These are phyloP conservation scores for Sphaerophoria taeniata DNA, from an alignment of 2,888 invertebrate genomes.

Conservation along the genomic window DNA sequence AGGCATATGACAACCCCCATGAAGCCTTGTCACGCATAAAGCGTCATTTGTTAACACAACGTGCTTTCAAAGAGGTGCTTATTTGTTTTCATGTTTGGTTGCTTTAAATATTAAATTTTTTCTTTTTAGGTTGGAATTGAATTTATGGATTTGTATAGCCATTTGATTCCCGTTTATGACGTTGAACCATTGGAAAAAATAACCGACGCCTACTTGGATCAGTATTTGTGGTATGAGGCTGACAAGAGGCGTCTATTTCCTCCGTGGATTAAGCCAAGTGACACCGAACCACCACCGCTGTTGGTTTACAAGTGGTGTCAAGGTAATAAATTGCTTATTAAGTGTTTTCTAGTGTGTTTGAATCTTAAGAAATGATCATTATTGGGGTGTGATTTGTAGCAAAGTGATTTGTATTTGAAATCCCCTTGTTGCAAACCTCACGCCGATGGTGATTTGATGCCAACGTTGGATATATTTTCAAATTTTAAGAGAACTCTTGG, in stretches of 20 bases:
- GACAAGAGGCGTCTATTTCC: conserved; percentile 98
- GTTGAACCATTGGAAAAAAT: conserved; percentile 99
- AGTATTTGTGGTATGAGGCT: conserved; percentile 99
- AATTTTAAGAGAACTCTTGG: background rate
- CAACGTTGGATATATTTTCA: conserved; percentile 28
- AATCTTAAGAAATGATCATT: conserved; percentile 76
- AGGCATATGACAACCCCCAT: conserved; percentile 99
- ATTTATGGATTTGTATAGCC: conserved; percentile 99
- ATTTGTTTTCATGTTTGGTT: background rate
- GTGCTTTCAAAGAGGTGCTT: conserved; percentile 96
- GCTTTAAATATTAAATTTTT: background rate
- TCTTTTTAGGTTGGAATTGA: conserved; percentile 94
- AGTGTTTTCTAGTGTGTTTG: background rate
- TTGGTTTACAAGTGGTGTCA: conserved; percentile 99
- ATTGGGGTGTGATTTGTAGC: conserved; percentile 87
- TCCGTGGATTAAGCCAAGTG: conserved; percentile 99
- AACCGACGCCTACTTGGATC: conserved; percentile 99
- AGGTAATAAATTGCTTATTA: conserved; percentile 84
- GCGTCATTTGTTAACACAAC: conserved; percentile 98
- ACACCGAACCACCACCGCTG: conserved; percentile 97
- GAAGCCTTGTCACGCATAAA: conserved; percentile 99
- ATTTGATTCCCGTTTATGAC: conserved; percentile 99
- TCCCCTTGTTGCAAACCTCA: conserved; percentile 89
- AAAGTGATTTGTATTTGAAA: conserved; percentile 86
- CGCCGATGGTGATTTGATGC: conserved; percentile 83